These are phyloP conservation scores for Brachyptera risi DNA, from an alignment of 2,888 invertebrate genomes.

Conservation along the genomic window DNA sequence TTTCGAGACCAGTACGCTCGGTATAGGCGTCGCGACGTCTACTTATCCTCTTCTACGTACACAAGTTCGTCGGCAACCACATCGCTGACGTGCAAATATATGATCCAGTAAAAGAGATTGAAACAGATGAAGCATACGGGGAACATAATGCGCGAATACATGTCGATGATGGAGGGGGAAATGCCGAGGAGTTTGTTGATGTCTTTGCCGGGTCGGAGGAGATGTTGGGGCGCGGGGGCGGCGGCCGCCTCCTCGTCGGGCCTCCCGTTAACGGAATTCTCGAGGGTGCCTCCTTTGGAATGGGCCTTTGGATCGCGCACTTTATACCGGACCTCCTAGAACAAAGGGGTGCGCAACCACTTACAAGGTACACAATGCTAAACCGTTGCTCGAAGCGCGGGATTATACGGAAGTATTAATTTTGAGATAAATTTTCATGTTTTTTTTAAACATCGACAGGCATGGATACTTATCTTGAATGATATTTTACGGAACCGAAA, in stretches of 20 bases:
- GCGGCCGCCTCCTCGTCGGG: conserved; percentile 59
- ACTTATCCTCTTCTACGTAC: conserved; percentile 67
- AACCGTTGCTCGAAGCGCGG: background rate
- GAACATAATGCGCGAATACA: conserved; percentile 97
- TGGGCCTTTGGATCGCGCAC: conserved; percentile 92
- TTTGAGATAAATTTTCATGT: background rate
- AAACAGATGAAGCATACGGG: conserved; percentile 98
- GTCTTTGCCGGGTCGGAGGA: conserved; percentile 81
- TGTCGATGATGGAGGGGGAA: conserved; percentile 97
- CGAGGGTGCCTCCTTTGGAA: conserved; percentile 86
- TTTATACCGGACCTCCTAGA: conserved; percentile 94
- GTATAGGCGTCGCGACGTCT: conserved; percentile 37
- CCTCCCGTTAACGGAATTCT: conserved; percentile 84
- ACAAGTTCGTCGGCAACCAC: conserved; percentile 92
- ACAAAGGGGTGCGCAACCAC: conserved; percentile 47
- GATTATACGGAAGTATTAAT: background rate
- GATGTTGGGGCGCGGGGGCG: conserved; percentile 62
- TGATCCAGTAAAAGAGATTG: conserved; percentile 98
- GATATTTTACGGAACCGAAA: background rate
- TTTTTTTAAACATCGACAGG: too few species aligned
- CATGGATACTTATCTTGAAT: background rate
- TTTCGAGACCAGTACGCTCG: background rate
- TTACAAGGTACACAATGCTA: conserved; percentile 49
- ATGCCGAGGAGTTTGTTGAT: conserved; percentile 86
- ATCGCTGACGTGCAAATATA: conserved; percentile 93